Base-by-base conservation (phyloP, 2,113 vertebrate genomes). In the Chrysochloris asiatica region DNA sequence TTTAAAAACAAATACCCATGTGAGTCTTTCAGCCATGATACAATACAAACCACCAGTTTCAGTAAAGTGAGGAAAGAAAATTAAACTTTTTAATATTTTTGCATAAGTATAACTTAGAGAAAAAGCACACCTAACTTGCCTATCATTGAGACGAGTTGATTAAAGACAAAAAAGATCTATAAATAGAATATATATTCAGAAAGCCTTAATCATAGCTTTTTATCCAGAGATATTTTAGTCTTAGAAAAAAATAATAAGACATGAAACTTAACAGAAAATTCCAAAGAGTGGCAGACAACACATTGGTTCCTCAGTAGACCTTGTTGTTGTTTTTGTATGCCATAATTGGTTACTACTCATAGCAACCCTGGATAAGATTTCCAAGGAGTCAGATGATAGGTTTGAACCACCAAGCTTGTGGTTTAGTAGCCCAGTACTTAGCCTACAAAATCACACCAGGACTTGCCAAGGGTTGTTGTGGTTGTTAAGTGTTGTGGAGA, bases 1-100 rank as follows among this genome's bases (percentile, higher is more conserved):
- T 97, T 96, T 91, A 47, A 95, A 95, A 96, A 52, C 93, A 96
- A 95, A 95, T 94, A 95, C 86, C 96, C 91, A 82, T 52, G 83
- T 86, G 48, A n/a, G 1, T 80, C 43, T 86, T 95, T 95, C 63
- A 67, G 41, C n/a, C 88, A n/a, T 91, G 54, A 2, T 95, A 87
- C 94, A 79, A 90, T 92, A 47, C 50, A 92, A 86, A 86, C 50
- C 43, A 95, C 6, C 1, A 77, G 67, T 94, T 96, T 95, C 50
- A 96, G 79, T 90, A 95, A 94, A 73, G 28, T 92, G 85, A 95
- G 96, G 92, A 81, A 50, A 43, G 67, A 78, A 95, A 93, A 86
- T 83, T n/a, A 95, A 91, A 77, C 8, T 63, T 86, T 88, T 93
- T 87, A 73, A 33, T 65, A 41, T 88, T 95, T 95, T 95, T 86